These are phyloP conservation scores for Andricus quercusramuli DNA, from an alignment of 2,888 invertebrate genomes.

Conservation along the genomic window DNA sequence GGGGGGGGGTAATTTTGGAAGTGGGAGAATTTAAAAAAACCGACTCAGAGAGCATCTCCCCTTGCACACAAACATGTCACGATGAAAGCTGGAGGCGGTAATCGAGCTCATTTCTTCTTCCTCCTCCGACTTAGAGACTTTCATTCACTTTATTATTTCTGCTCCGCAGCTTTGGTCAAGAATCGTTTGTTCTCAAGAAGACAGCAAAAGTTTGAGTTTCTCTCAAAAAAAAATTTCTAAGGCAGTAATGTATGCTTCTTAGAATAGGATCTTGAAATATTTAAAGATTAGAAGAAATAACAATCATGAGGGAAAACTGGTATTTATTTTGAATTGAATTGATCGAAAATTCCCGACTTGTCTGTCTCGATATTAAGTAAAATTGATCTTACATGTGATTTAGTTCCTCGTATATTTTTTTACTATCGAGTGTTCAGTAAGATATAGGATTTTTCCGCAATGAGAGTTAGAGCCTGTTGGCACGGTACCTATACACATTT, in stretches of 20 bases:
- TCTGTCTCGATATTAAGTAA: not conserved
- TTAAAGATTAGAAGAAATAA: not conserved
- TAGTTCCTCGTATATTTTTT: not conserved
- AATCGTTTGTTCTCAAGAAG: slow-evolving; percentile 5
- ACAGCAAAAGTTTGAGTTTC: not conserved
- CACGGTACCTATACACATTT: slow-evolving; percentile 16
- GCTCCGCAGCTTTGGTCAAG: not conserved
- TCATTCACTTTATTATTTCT: slow-evolving; percentile 18
- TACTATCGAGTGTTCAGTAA: not conserved
- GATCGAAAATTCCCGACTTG: not conserved
- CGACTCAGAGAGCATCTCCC: not conserved
- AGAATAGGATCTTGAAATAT: not conserved
- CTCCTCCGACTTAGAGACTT: slow-evolving; percentile 10
- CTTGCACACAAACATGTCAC: not conserved
- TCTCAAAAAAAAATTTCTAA: not conserved
- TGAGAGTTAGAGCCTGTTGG: not conserved
- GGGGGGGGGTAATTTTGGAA: not conserved
- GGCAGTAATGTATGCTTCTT: not conserved
- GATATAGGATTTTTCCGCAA: slow-evolving; percentile 25
- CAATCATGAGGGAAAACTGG: not conserved
- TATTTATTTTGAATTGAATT: too few relatives aligned
- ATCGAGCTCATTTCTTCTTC: slow-evolving; percentile 21
- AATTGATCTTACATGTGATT: not conserved
- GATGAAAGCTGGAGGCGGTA: slow-evolving; percentile 18
- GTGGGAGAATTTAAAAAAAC: not conserved